Evolutionary conservation across 2,888 invertebrate species (phyloP).

Genomic region (Chalcosyrphus nemorum): DNA sequence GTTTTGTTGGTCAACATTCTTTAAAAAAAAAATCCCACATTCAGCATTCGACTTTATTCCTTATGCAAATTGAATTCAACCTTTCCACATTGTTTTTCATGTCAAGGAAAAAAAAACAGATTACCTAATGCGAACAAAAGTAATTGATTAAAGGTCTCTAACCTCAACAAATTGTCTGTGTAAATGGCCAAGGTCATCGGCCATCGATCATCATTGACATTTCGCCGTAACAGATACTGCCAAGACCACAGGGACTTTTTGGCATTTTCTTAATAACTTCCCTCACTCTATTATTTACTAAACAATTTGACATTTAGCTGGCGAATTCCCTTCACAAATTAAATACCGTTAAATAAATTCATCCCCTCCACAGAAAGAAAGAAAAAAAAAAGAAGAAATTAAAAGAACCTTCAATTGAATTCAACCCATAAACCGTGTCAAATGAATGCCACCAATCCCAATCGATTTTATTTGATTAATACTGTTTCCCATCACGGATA

Average conservation of each 20-base stretch:
- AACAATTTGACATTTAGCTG: background rate
- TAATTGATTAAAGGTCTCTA: slow-evolving; percentile 1
- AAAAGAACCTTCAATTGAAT: background rate
- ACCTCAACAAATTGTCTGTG: background rate
- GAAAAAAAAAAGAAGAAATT: no score
- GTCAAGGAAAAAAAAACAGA: background rate
- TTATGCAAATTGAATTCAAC: background rate
- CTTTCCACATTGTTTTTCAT: background rate
- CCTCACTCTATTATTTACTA: background rate
- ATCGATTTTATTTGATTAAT: slow-evolving; percentile 1
- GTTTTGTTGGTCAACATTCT: background rate
- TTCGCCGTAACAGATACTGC: background rate
- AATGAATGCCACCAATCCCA: background rate
- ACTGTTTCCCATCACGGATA: background rate
- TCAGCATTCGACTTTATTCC: background rate
- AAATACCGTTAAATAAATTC: background rate
- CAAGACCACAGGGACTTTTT: background rate
- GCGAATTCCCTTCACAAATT: background rate
- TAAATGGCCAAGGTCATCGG: slow-evolving; percentile 9
- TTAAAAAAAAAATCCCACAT: background rate
- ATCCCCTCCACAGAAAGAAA: no score
- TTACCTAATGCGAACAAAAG: background rate
- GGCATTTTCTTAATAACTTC: background rate
- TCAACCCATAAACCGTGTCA: background rate
- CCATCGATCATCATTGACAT: slow-evolving; percentile 8